Base-by-base conservation (phyloP, 2,888 invertebrate species). In the Ametastegia equiseti region DNA sequence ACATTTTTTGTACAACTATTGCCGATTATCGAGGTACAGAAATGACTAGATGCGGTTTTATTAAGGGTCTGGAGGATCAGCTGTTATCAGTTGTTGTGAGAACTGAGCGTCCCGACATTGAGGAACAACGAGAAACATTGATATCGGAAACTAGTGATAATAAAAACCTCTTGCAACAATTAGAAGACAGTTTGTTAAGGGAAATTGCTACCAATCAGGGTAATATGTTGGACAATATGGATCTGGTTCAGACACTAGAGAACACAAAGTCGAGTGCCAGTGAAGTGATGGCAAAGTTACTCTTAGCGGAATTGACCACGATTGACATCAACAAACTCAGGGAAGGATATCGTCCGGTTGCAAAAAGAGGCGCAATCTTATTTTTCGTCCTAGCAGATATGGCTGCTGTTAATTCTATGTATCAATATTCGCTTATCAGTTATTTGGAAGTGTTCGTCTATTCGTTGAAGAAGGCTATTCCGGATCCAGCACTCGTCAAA, bases 341-440 rank as follows among this genome's bases (percentile, higher is more conserved):
- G 67, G 96, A 98, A 86, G 97, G 96, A 0, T 98, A 98, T 92
- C 94, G 97, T 39, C 94, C 96, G 0, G 97, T 96, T 0, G 97
- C 98, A 0, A 95, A 94, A 86, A 94, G 98, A 78, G 98, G 98
- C 5, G 97, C 98, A 4, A 96, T 98, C 75, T 92, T 98, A 75
- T 98, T 98, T 92, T 98, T 98, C 90, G 97, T 98, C 0, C 92
- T 98, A 27, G 95, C 97, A 0, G 97, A 98, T 89, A 97, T 98
- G 97, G 96, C 97, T 0, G 94, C 94, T 0, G 96, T 98, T 2
- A 97, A 97, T 91, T 92, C 94, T 50, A 98, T 98, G 98, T 98
- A 98, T 89, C 98, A 98, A 88, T 98, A 98, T 91, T 97, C 98
- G 0, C 92, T 98, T 81, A 94, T 94, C 1, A 95, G 97, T 0